Evolutionary conservation across 2,113 vertebrate genomes (phyloP), one percentile per base, ranked within the genome.

Genomic region (Parotia lawesii): DNA sequence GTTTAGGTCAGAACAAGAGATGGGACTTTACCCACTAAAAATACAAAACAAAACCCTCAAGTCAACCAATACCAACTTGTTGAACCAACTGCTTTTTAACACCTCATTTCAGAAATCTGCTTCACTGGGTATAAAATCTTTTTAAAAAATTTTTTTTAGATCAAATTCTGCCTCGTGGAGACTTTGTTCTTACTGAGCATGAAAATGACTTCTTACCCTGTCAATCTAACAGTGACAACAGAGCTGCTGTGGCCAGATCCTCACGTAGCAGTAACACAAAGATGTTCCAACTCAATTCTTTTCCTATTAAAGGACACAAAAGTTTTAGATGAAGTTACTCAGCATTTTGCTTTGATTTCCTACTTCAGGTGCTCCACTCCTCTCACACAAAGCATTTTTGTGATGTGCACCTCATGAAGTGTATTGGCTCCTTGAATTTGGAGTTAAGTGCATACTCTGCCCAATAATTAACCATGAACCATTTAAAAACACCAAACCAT

Each of bases 141-240:
- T 7, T 13, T 1, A 2, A 15, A 15, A 9, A 4, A 3, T 5
- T 19, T 24, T 20, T 14, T 66, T 78, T 20, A 29, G 38, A 25
- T 54, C 33, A 35, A 88, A 65, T 60, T 37, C 31, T 86, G 44
- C 76, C 48, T 78, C 0, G 2, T 25, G 44, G 33, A 81, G 50
- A 44, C 11, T 73, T 76, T 45, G 13, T 56, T 78, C 79, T 60
- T 73, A 58, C 47, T 64, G 15, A 86, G 61, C 40, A 81, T 72
- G 75, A 89, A 90, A 85, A 74, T 15, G 21, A 42, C 72, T 86
- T 77, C 88, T 93, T 90, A 86, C 76, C 94, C 92, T 86, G 93
- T 7, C 64, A 86, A 33, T 69, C 62, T 77, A 48, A 76, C 62
- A 62, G 24, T 47, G 79, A 71, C 65, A 95, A 38, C 22, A 54